A percentile compares a stretch with the other conserved stretches of the same genome.
Conservation (phyloP, 2,888 invertebrate species). For the Lepidochitona cinerea region DNA sequence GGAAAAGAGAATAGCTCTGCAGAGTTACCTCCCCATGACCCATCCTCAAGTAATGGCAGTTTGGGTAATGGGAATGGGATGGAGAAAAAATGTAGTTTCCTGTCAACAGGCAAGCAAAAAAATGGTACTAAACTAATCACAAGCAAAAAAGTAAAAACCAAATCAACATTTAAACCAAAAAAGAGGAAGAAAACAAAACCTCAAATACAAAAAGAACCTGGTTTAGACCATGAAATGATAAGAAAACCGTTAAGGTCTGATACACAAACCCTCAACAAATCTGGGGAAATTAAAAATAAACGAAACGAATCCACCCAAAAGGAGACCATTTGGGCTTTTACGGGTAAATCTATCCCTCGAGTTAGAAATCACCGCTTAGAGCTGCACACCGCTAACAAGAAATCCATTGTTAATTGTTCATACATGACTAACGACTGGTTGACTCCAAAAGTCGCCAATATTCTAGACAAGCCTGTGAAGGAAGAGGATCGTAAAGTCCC, state of each 20-base stretch:
- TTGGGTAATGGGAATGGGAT: background rate
- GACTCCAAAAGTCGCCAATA: background rate
- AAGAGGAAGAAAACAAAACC: background rate
- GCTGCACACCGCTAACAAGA: background rate
- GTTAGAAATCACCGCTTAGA: slow-evolving; percentile 41
- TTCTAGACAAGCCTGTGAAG: background rate
- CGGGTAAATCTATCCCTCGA: slow-evolving; percentile 40
- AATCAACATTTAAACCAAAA: background rate
- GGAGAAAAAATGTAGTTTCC: background rate
- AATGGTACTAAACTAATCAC: background rate
- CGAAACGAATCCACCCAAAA: background rate
- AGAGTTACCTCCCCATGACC: background rate
- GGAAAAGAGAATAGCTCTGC: slow-evolving; percentile 4
- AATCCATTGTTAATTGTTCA: too few species aligned
- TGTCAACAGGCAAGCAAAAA: background rate
- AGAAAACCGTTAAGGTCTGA: background rate
- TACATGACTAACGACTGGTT: background rate
- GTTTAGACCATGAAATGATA: background rate
- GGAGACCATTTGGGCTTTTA: slow-evolving; percentile 22
- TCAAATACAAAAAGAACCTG: background rate
- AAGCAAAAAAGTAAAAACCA: background rate
- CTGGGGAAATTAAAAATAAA: background rate
- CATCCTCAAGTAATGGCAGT: background rate
- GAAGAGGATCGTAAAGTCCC: too few species aligned
- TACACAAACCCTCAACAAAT: background rate